Evolutionary conservation across 2,113 vertebrate genomes (phyloP).

Genomic region (Dermatemys mawii): DNA sequence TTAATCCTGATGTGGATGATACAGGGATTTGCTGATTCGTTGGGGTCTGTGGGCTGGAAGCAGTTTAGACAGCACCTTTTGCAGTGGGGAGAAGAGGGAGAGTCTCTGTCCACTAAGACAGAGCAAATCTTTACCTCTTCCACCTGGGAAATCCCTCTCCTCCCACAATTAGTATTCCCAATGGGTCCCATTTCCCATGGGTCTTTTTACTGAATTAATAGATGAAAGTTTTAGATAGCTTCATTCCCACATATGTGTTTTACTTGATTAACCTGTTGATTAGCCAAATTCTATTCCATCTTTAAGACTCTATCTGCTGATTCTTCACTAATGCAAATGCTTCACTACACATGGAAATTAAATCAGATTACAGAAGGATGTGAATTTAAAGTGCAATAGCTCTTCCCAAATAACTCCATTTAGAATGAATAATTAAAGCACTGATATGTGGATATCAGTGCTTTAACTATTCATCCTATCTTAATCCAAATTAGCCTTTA

Average conservation of each 20-base stretch:
- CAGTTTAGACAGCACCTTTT: not conserved
- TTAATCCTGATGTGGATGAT: too few species aligned
- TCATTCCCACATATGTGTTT: not conserved
- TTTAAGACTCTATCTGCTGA: not conserved
- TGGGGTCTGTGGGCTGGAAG: not conserved
- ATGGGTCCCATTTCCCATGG: not conserved
- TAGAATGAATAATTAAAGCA: too few species aligned
- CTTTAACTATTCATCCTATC: not conserved
- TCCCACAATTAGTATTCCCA: not conserved
- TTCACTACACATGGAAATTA: conserved; percentile 35
- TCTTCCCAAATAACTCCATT: conserved; percentile 32
- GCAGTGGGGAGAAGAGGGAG: not conserved
- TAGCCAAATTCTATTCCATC: not conserved
- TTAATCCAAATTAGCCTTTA: conserved; percentile 5
- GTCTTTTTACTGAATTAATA: not conserved
- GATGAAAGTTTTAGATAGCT: not conserved
- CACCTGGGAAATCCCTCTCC: not conserved
- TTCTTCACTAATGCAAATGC: not conserved
- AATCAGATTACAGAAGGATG: not conserved
- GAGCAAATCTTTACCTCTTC: not conserved
- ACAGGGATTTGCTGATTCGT: not conserved
- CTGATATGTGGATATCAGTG: conserved; percentile 4
- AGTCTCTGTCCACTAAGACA: not conserved
- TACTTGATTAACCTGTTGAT: not conserved
- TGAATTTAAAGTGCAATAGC: not conserved